Evolutionary conservation across 92 coral and sea anemone species (phyloP), one percentile per base, ranked within the genome.

Genomic region (Phenganax subtilis): DNA sequence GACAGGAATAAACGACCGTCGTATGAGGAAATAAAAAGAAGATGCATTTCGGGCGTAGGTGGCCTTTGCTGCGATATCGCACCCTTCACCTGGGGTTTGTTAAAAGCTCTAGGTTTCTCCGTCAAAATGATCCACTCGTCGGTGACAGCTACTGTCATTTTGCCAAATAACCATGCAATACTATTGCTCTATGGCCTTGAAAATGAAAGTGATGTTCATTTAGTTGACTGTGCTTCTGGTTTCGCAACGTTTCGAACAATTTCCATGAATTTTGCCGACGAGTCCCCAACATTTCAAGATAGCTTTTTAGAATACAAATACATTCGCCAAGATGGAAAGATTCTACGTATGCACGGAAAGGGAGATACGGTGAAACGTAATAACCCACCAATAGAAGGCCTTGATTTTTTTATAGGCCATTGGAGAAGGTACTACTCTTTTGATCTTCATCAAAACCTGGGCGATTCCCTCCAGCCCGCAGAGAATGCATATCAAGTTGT

Each of bases 341-440:
- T 75, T 75, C 29, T 75, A 27, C 80, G 80, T 16, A 75, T 75
- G 80, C 80, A 75, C 9, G 80, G 80, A 29, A 37, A 75, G 58
- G 80, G 80, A 16, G 80, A 75, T 56, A 75, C 17, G 80, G 12
- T 75, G 1, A 54, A 56, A 75, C 64, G 44, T 51, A 75, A 75
- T 31, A 31, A 75, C n/a, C 80, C 80, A 54, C 80, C 80, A 75
- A 55, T 55, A 17, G 64, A 55, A 54, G 80, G 66, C 5, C 80
- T 75, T 57, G 80, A 75, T 75, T 75, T 75, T 27, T n/a, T 54
- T 51, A 27, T 75, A 58, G 80, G 80, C 47, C 63, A 58, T 15
- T 65, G 56, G 81, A 57, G 53, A 72, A 80, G 75, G 70, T 84
- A 1, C 4, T 37, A 37, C 4, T 37, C 4, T 4, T 37, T 37